Evolutionary conservation across 2,113 vertebrate genomes (phyloP), one percentile per base, ranked within the genome.

Genomic region (Siniperca chuatsi): DNA sequence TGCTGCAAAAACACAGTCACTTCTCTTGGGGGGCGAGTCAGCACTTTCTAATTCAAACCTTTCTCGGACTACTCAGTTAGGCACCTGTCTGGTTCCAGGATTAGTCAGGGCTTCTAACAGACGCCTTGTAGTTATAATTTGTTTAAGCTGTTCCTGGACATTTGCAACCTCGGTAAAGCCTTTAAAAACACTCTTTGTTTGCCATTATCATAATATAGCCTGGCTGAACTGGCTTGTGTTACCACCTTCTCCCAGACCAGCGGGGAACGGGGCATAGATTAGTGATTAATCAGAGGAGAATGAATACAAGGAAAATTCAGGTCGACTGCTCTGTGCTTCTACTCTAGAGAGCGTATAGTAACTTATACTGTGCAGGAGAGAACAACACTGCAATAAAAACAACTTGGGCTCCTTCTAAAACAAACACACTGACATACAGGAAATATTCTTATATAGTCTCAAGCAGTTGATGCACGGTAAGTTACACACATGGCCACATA

Each of bases 71-170:
- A 46, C 46, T 48, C 50, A 8, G 55, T 60, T 7, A 55, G 75
- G 25, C 54, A 29, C 62, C 55, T 78, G 68, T 87, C 75, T 87
- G 75, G 61, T 25, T 84, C 72, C 57, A 46, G 62, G 33, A 79
- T 86, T 57, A 67, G 64, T 66, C 74, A 78, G 29, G 37, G 40
- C 72, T 40, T 20, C 65, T 23, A 61, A 78, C 61, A 44, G 64
- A 81, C 8, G 8, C 29, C 12, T 8, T 18, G 13, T 71, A 69
- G 40, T 44, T 67, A 33, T 16, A 37, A 37, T 73, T 42, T 65
- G 46, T 80, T 78, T 79, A 64, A 33, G 44, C 75, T 72, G 37
- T 16, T 62, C 40, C 42, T 44, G 58, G 65, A 80, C 65, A 10
- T 18, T 8, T 15, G 2, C 1, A 65, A 12, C 48, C 9, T 55